These are phyloP conservation scores for Cotesia typhae DNA, from an alignment of 1,140 invertebrate species.

Conservation along the genomic window DNA sequence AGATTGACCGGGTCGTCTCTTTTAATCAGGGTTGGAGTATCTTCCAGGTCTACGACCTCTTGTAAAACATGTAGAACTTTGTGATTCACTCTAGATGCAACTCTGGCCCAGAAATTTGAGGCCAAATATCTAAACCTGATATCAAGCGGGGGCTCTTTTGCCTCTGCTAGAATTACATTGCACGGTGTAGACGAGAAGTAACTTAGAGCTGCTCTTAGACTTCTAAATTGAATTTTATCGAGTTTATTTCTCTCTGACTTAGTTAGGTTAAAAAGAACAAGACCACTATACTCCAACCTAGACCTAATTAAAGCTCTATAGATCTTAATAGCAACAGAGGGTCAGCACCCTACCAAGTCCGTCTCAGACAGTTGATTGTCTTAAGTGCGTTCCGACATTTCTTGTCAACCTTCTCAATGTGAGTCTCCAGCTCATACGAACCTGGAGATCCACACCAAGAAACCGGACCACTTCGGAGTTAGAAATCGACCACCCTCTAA, in stretches of 20 bases:
- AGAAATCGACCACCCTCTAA: neutral
- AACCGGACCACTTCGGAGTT: neutral
- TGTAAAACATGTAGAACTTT: neutral
- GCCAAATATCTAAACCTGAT: neutral
- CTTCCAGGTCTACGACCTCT: neutral
- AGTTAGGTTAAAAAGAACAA: slow-evolving; percentile 17
- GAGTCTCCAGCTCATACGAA: neutral
- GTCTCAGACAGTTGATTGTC: slow-evolving; percentile 16
- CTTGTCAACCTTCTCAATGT: neutral
- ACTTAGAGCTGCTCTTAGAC: slow-evolving; percentile 25
- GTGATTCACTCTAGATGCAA: neutral
- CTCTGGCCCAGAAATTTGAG: neutral
- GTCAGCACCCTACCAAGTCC: slow-evolving; percentile 28
- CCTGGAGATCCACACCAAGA: slow-evolving; percentile 6
- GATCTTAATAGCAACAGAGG: slow-evolving; percentile 4
- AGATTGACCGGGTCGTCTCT: neutral
- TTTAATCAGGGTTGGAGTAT: neutral
- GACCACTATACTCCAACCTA: slow-evolving; percentile 27
- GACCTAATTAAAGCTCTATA: slow-evolving; percentile 32
- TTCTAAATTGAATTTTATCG: slow-evolving; percentile 27
- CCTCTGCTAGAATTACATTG: slow-evolving; percentile 26
- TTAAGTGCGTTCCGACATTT: slow-evolving; percentile 19
- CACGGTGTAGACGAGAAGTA: slow-evolving; percentile 23
- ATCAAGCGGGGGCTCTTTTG: neutral
- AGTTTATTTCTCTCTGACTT: neutral